phyloP scores from a whole-genome alignment of 2,888 invertebrate genomes.

The Sarcophaga variegata region DNA sequence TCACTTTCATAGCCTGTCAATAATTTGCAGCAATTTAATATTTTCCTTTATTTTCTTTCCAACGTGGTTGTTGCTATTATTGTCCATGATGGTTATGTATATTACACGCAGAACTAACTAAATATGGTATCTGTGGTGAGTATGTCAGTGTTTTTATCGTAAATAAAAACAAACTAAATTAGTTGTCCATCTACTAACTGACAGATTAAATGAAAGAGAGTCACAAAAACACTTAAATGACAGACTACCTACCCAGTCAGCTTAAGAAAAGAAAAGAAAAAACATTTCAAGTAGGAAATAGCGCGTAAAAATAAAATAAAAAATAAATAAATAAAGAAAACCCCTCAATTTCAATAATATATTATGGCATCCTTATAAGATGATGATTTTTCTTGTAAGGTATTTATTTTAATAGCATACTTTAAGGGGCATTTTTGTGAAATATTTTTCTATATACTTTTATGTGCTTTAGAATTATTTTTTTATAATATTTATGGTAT shows the following conservation, averaged over 20 bases:
- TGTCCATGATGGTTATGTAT: neutral
- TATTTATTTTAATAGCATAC: conserved; percentile 23
- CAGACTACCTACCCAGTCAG: conserved; percentile 13
- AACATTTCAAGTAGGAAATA: too few relatives aligned
- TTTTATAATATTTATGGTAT: neutral
- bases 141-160: neutral
- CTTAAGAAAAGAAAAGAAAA: neutral
- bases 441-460: neutral
- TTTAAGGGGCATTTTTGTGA: neutral
- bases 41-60: neutral
- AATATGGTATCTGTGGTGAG: neutral
- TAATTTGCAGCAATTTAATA: neutral
- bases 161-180: neutral
- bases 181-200: neutral
- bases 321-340: neutral
- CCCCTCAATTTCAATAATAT: neutral
- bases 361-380: conserved; percentile 36
- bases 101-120: neutral
- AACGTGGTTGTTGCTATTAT: neutral
- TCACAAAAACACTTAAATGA: neutral
- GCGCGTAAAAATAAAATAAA: neutral
- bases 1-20: neutral
- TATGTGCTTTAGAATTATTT: neutral
- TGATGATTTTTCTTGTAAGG: conserved; percentile 20
- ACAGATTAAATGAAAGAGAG: neutral